Conservation (phyloP, 2,113 vertebrate species). For the Sinocyclocheilus anshuiensis region DNA sequence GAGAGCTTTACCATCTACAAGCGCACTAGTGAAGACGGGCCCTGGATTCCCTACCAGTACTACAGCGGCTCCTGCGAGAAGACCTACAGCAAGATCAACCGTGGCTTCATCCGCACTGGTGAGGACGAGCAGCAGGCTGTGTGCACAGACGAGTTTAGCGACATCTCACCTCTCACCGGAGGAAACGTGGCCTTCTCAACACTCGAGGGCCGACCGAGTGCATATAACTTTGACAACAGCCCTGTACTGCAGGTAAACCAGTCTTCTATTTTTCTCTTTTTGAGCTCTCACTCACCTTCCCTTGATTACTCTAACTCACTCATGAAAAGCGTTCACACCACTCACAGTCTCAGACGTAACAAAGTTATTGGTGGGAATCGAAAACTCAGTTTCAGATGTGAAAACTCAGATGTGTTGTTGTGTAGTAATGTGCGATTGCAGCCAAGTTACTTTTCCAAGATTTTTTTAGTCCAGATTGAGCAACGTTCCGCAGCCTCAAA, state of each 20-base stretch:
- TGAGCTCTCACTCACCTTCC: not conserved
- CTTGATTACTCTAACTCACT: not conserved
- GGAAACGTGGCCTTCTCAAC: conserved; percentile 98
- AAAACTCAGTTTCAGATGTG: not conserved
- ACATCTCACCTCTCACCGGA: conserved; percentile 95
- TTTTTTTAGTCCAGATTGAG: not conserved
- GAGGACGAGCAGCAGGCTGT: conserved; percentile 93
- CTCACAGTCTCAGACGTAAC: not conserved
- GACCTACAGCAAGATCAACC: conserved; percentile 84
- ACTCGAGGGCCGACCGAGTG: conserved; percentile 90
- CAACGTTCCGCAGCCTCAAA: not conserved
- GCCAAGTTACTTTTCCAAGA: conserved; percentile 13
- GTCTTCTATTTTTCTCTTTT: not conserved
- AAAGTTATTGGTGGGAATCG: not conserved
- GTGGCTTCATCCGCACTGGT: conserved; percentile 88
- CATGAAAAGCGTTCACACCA: not conserved
- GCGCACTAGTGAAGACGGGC: conserved; percentile 81
- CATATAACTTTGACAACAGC: conserved; percentile 96
- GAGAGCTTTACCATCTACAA: conserved; percentile 98
- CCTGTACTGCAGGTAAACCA: conserved; percentile 88
- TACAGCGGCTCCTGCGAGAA: conserved; percentile 97
- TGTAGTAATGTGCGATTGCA: not conserved
- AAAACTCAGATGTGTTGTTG: conserved; percentile 24
- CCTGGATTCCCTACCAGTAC: conserved; percentile 94
- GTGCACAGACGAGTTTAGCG: conserved; percentile 97